Evolutionary conservation across 2,888 invertebrate species (phyloP), one percentile per base, ranked within the genome.

Genomic region (Lasioglossum figueresi): DNA sequence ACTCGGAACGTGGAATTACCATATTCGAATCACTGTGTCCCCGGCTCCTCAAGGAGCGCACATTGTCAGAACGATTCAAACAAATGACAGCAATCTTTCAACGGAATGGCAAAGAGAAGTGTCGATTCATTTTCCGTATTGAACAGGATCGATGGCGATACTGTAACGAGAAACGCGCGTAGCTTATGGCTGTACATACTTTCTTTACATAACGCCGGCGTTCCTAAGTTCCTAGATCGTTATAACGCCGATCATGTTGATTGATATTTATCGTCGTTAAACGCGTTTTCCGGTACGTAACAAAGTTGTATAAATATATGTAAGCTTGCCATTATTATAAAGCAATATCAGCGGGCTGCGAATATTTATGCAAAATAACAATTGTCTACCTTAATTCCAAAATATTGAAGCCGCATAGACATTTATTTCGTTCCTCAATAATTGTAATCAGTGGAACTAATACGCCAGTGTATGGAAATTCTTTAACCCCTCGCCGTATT

Each of bases 161-260:
- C 3, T 71, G 59, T 31, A 71, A 59, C 59, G 27, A 19, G 66
- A 52, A 72, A 66, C 66, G 66, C 31, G 66, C 40, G 27, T 19
- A 76, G 43, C 34, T 43, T 37, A 43, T 74, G 52, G 40, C n/a
- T 70, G 27, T 37, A 83, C 71, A 75, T 59, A 81, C 59, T 52
- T 63, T 31, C 31, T 80, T 83, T 80, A 70, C 59, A 40, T 83
- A 75, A 71, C 48, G 19, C 1, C 0, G 2, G 23, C 14, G 6
- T 40, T 45, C 37, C 6, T 14, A 37, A 80, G 45, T 80, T 74
- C 37, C 45, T 75, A 68, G 56, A 68, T 34, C 59, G 23, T 48
- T 63, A 12, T 31, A 45, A 59, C 43, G 78, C 1, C 34, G 27
- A 14, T 63, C 31, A 27, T 5, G 16, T 16, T 63, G 27, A 27